These are phyloP conservation scores for Tuta absoluta DNA, from an alignment of 2,888 invertebrate genomes.

Conservation along the genomic window DNA sequence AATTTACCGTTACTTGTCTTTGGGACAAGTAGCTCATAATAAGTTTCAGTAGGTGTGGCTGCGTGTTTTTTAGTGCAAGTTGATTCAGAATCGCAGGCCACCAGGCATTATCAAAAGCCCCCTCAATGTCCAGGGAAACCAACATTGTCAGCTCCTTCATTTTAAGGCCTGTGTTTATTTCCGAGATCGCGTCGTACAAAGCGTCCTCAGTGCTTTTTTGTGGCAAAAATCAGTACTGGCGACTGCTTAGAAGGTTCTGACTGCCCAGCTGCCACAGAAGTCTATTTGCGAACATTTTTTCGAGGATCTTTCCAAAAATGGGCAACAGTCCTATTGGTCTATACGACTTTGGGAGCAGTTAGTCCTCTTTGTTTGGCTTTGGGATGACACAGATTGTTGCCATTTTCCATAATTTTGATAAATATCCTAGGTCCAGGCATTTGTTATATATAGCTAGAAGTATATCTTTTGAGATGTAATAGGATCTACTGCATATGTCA, in stretches of 20 bases:
- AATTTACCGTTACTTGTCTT: background rate
- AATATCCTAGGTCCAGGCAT: background rate
- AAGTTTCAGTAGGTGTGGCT: background rate
- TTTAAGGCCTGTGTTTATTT: too few species aligned
- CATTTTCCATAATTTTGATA: background rate
- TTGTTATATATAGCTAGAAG: background rate
- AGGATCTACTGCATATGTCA: background rate
- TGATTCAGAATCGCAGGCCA: background rate
- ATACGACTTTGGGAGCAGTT: background rate
- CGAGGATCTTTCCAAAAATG: background rate
- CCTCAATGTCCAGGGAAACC: background rate
- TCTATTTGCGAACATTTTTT: background rate
- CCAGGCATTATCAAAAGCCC: background rate
- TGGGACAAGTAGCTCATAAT: background rate
- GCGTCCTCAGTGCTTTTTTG: background rate
- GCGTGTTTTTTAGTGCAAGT: background rate
- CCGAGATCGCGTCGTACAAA: background rate
- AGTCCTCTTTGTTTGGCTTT: background rate
- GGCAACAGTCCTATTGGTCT: background rate
- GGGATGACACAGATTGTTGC: background rate
- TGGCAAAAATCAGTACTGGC: background rate
- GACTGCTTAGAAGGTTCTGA: too few species aligned
- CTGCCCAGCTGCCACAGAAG: background rate
- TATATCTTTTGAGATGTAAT: background rate
- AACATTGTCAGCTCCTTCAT: background rate